Percentiles rank a stretch among this genome's conserved stretches.
phyloP scores from a whole-genome alignment of 2,113 vertebrate species.

The Crotophaga sulcirostris region DNA sequence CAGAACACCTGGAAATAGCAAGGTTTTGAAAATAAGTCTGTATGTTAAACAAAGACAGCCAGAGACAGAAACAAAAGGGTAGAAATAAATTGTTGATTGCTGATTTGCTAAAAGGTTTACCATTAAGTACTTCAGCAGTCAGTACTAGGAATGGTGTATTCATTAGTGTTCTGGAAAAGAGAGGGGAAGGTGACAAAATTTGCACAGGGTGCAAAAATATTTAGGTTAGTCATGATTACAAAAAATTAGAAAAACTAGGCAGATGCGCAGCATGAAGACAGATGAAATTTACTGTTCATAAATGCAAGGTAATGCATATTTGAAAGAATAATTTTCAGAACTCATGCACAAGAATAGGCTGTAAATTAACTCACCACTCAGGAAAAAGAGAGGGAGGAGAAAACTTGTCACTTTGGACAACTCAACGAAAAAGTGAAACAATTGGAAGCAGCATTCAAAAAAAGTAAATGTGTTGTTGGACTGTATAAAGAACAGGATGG shows the following conservation, averaged over 20 bases:
- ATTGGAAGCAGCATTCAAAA: neutral
- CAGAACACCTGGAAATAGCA: neutral
- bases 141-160: neutral
- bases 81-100: conserved; percentile 54
- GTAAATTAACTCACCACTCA: conserved; percentile 43
- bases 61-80: conserved; percentile 13
- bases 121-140: conserved; percentile 31
- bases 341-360: conserved; percentile 12
- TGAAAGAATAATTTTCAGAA: conserved; percentile 63
- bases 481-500: neutral
- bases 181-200: conserved; percentile 51
- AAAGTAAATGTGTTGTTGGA: neutral
- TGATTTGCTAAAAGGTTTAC: conserved; percentile 46
- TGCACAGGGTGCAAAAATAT: conserved; percentile 53
- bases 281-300: conserved; percentile 57
- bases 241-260: conserved; percentile 56
- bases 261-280: conserved; percentile 39
- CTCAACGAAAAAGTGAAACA: neutral
- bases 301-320: conserved; percentile 60
- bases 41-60: conserved; percentile 33
- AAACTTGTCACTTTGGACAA: neutral
- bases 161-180: conserved; percentile 13
- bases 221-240: conserved; percentile 45
- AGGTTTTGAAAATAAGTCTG: conserved; percentile 19
- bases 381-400: conserved; percentile 13